Evolutionary conservation across 2,888 invertebrate genomes (phyloP), one percentile per base, ranked within the genome.

Genomic region (Epinotia brunnichana): DNA sequence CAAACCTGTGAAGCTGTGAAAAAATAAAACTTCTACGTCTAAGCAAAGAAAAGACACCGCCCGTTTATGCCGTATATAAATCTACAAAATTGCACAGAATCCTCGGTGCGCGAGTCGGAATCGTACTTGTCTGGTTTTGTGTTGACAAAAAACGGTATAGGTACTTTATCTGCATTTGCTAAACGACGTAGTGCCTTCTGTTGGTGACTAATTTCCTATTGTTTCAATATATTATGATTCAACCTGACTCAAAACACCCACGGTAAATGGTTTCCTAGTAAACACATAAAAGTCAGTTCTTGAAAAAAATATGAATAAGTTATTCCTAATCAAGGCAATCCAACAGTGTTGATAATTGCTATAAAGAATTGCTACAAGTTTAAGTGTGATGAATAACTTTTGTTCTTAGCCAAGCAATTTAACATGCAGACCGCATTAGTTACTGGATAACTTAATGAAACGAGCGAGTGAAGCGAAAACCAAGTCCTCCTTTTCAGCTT

Each of bases 201-300:
- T n/a, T 19, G 21, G 29, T 66, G 66, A 66, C 54, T 66, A 66
- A 66, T 66, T 41, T 66, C 41, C 54, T 15, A 56, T 66, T 66
- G 66, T 66, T 56, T 56, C 54, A 21, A 11, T 3, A 15, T 11
- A 66, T 66, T 11, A 66, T 66, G 66, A 66, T 11, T 67, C 59
- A 68, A 48, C 59, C 59, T 68, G 67, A 29, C 67, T 29, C 67
- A 9, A 67, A 59, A 68, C 67, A 48, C 67, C 57, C 48, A 59
- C 67, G 59, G 67, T 59, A 68, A 59, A 57, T 15, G 29, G 29
- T 29, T 68, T 68, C 67, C 48, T 56, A 68, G 67, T 57, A 59
- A 57, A 59, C 29, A 17, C 29, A 51, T 41, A 54, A 66, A 56
- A 19, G 64, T 53, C 5, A 39, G 13, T 56, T 56, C 53, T 66